These are phyloP conservation scores for Romanogobio albipinnatus DNA, from an alignment of 2,113 vertebrate species.

Conservation along the genomic window DNA sequence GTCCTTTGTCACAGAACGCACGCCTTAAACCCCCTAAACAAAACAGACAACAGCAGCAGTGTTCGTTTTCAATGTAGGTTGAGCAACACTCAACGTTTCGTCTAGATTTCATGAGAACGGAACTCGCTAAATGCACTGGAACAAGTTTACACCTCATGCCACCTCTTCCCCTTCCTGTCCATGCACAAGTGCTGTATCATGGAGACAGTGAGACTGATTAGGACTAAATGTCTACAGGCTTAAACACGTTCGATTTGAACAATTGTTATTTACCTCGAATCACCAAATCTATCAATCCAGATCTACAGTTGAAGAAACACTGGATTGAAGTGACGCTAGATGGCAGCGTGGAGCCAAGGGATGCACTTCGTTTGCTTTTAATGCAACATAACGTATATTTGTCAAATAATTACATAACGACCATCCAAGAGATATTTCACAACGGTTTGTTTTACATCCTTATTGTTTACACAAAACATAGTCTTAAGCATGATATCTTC, in stretches of 20 bases:
- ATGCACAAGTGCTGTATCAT: neutral
- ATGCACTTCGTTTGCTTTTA: slow-evolving; percentile 57
- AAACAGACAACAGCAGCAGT: slow-evolving; percentile 8
- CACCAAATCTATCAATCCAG: neutral
- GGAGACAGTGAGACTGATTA: neutral
- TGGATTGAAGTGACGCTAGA: slow-evolving; percentile 78
- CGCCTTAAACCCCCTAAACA: slow-evolving; percentile 57
- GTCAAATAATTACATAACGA: slow-evolving; percentile 78
- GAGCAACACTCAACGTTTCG: neutral
- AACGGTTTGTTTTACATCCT: slow-evolving; percentile 33
- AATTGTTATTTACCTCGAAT: neutral
- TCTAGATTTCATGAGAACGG: neutral
- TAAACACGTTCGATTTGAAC: neutral
- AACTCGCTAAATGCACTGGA: neutral
- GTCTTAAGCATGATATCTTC: neutral
- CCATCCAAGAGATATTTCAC: slow-evolving; percentile 55
- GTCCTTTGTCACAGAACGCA: slow-evolving; percentile 72
- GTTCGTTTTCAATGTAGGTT: neutral
- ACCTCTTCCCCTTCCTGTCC: neutral
- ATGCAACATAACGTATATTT: slow-evolving; percentile 62
- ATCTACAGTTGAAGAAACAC: slow-evolving; percentile 4
- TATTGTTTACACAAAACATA: neutral
- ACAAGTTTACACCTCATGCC: neutral
- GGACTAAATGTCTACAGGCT: neutral
- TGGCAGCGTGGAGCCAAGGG: slow-evolving; percentile 89